phyloP scores from a whole-genome alignment of 2,888 invertebrate species.

The Nasonia oneida region DNA sequence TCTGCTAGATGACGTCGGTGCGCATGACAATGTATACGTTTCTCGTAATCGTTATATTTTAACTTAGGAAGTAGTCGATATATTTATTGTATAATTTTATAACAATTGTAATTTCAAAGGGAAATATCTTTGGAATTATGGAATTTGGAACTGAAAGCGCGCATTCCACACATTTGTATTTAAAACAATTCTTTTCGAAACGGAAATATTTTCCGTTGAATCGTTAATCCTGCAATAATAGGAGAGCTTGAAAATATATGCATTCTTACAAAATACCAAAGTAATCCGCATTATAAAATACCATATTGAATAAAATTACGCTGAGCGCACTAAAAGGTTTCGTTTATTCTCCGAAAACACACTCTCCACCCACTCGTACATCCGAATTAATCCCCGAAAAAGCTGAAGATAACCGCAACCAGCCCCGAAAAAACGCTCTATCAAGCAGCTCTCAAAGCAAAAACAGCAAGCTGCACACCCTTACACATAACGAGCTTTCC shows the following conservation, averaged over 20 bases:
- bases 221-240: too few species aligned
- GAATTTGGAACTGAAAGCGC: too few species aligned
- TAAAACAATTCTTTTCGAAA: background rate
- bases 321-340: too few species aligned
- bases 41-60: background rate
- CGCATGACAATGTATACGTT: background rate
- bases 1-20: background rate
- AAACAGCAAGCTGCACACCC: background rate
- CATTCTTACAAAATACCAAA: too few species aligned
- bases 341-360: too few species aligned
- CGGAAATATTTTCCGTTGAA: background rate
- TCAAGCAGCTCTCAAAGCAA: background rate
- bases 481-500: constrained; percentile 20
- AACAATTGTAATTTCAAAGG: too few species aligned
- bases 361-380: too few species aligned
- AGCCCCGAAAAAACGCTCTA: too few species aligned
- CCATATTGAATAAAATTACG: background rate
- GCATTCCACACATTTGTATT: background rate
- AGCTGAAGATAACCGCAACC: too few species aligned
- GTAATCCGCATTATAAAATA: background rate
- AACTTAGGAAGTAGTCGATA: background rate
- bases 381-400: too few species aligned
- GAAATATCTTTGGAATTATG: too few species aligned
- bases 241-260: too few species aligned
- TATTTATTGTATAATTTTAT: background rate